These are phyloP conservation scores for Bombus sylvicola DNA, from an alignment of 1,140 invertebrate species.

Conservation along the genomic window DNA sequence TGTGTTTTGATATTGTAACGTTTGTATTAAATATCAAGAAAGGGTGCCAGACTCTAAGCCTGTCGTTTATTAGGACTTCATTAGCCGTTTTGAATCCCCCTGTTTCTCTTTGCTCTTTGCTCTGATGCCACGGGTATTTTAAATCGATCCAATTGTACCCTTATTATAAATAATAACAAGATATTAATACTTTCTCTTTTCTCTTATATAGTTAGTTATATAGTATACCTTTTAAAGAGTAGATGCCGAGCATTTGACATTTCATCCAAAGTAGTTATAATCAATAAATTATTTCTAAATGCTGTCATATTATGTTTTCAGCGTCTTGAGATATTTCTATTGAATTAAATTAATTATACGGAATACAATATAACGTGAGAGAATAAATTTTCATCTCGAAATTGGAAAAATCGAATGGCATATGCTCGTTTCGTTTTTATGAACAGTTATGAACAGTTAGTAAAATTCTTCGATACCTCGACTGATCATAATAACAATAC, in stretches of 20 bases:
- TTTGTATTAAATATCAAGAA: constrained; percentile 69
- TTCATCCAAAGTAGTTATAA: not conserved
- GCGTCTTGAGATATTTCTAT: not conserved
- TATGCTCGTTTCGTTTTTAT: no score
- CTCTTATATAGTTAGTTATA: not conserved
- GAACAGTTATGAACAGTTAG: no score
- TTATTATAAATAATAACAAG: not conserved
- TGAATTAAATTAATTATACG: no score
- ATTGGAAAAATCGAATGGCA: no score
- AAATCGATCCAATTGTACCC: not conserved
- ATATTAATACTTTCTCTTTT: not conserved
- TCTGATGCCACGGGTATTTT: not conserved
- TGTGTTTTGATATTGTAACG: constrained; percentile 70
- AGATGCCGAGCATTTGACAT: not conserved
- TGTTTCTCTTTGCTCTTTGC: constrained; percentile 3
- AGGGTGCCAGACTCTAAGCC: constrained; percentile 50
- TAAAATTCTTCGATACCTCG: no score
- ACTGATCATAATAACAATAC: no score
- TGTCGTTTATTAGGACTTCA: constrained; percentile 64
- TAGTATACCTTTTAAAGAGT: not conserved
- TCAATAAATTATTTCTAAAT: not conserved
- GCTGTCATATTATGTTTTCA: no score
- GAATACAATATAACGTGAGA: no score
- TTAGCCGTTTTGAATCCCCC: constrained; percentile 43
- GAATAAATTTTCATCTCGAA: no score